Conservation (phyloP, 2,113 vertebrate species). For the Beaufortia kweichowensis region DNA sequence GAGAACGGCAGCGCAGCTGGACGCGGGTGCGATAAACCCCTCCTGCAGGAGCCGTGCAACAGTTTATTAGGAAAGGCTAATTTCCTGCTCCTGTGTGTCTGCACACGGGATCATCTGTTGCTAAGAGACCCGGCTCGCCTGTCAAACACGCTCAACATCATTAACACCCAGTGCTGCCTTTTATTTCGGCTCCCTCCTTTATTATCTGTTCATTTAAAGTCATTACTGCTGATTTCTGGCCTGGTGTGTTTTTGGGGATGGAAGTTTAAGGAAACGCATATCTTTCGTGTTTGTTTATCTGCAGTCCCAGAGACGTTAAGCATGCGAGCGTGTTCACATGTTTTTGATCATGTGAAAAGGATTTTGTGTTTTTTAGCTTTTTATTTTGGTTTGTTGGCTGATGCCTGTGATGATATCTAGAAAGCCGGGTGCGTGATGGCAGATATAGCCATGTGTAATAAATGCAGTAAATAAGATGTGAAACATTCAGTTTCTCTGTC, state of each 20-base stretch:
- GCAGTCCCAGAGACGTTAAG: not conserved
- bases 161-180: slow-evolving; percentile 57
- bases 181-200: not conserved
- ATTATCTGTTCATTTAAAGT: slow-evolving; percentile 15
- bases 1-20: slow-evolving; percentile 8
- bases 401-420: not conserved
- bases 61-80: slow-evolving; percentile 70
- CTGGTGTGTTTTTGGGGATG: not conserved
- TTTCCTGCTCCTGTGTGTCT: slow-evolving; percentile 69
- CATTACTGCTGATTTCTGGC: slow-evolving; percentile 28
- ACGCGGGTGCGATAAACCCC: slow-evolving; percentile 52
- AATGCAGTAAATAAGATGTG: not conserved
- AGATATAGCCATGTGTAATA: too few species aligned
- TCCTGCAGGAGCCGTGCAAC: slow-evolving; percentile 11
- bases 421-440: not conserved
- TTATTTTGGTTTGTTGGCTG: not conserved
- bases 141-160: slow-evolving; percentile 70
- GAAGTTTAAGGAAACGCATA: not conserved
- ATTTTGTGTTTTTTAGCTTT: not conserved
- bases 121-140: slow-evolving; percentile 74
- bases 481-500: too few species aligned
- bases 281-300: not conserved
- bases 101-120: slow-evolving; percentile 70
- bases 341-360: too few species aligned
- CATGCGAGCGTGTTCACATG: not conserved